A percentile compares a stretch with the other conserved stretches of the same genome.
These are phyloP conservation scores for Galbula dea DNA, from an alignment of 2,113 vertebrate species.

Conservation along the genomic window DNA sequence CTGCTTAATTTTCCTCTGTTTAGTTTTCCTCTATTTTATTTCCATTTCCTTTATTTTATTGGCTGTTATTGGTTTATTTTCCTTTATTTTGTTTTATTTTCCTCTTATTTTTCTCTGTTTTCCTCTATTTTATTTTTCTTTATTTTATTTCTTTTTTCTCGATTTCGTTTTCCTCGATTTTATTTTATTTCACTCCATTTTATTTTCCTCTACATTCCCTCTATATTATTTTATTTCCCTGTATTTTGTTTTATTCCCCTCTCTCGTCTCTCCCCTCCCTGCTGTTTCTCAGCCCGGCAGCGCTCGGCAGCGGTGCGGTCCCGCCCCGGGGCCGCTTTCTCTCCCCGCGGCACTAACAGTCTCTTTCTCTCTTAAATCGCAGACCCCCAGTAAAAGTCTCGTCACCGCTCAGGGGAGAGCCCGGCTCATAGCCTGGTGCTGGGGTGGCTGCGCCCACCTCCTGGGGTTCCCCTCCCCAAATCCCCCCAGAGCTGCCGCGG, in stretches of 20 bases:
- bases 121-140: neutral
- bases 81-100: neutral
- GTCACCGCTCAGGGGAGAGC: conserved; percentile 85
- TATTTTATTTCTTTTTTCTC: neutral
- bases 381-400: conserved; percentile 88
- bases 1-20: neutral
- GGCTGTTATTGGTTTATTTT: neutral
- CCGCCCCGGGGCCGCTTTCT: neutral
- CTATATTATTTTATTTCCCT: neutral
- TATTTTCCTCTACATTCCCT: neutral
- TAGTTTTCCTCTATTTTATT: neutral
- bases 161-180: no score
- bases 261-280: no score
- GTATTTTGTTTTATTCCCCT: neutral
- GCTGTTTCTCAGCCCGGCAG: neutral
- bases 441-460: conserved; percentile 62
- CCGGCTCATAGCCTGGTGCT: conserved; percentile 86
- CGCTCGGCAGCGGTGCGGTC: neutral
- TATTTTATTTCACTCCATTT: neutral
- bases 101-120: neutral
- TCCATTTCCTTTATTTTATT: neutral
- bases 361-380: conserved; percentile 86
- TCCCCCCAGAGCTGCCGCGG: neutral
- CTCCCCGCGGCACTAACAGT: conserved; percentile 5
- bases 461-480: neutral